Evolutionary conservation across 2,888 invertebrate species (phyloP), one percentile per base, ranked within the genome.

Genomic region (Entomobrya multifasciata): DNA sequence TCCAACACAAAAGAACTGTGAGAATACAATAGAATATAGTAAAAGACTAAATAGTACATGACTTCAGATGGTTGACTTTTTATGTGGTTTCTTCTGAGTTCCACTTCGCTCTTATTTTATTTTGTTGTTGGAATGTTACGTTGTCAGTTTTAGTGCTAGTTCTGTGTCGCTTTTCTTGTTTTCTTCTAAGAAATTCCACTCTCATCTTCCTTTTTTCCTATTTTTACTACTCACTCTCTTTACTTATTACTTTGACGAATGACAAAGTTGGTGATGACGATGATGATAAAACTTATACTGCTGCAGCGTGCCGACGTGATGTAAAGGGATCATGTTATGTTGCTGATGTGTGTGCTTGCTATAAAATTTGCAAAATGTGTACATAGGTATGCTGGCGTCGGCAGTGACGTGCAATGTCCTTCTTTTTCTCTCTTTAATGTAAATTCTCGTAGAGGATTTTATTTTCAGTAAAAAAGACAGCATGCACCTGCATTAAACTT

Each of bases 181-280:
- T 8, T 36, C 52, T 52, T n/a, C n/a, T 17, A 47, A n/a, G 47
- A 47, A 47, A 47, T 47, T 52, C 52, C 5, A 2, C 17, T n/a
- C 6, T 2, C 11, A 3, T 52, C 52, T 52, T n/a, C 17, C 15
- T 17, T 52, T 52, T 52, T n/a, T 52, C 17, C 17, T 52, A 15
- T 52, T 52, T 47, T 52, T 52, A 36, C 36, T 36, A 36, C 36
- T 36, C 17, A 52, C 52, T 52, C 52, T n/a, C 52, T 11, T 52
- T 52, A 17, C 52, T 11, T 52, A 52, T n/a, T 52, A 6, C 52
- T 52, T 52, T 52, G 47, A 52, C 52, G 52, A 52, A 52, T 52
- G 52, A 52, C 17, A 17, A 52, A 52, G 47, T 36, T 36, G 36
- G n/a, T 5, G 41, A 47, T 6, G 47, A 47, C 10, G 47, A 52